Evolutionary conservation across 2,113 vertebrate species (phyloP).

Genomic region (Phainopepla nitens): DNA sequence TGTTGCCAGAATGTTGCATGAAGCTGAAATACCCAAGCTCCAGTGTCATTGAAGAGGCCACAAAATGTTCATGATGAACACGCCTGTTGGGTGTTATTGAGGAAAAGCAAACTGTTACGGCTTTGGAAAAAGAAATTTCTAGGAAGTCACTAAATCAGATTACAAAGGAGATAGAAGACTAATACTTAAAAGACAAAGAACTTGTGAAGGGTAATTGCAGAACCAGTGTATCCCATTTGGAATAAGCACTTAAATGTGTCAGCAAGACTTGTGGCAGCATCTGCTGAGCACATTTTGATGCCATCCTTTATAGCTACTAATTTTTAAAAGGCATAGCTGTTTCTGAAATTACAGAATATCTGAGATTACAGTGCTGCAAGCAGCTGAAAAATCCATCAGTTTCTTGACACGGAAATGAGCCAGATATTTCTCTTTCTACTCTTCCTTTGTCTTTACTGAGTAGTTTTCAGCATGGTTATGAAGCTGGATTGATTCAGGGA

Average conservation of each 20-base stretch:
- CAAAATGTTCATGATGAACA: not conserved
- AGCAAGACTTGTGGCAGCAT: not conserved
- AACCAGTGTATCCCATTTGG: not conserved
- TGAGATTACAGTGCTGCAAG: not conserved
- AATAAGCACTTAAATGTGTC: not conserved
- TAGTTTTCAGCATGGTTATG: not conserved
- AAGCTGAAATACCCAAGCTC: not conserved
- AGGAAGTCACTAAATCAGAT: not conserved
- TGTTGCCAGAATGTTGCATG: not conserved
- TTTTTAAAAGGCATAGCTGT: not conserved
- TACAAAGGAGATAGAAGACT: not conserved
- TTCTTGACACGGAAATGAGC: not conserved
- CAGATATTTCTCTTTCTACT: not conserved
- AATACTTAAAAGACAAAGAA: not conserved
- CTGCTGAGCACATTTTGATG: constrained; percentile 10
- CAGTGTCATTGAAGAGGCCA: not conserved
- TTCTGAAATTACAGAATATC: not conserved
- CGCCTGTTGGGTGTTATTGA: not conserved
- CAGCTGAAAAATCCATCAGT: not conserved
- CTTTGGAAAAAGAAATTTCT: not conserved
- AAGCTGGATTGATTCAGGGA: not conserved
- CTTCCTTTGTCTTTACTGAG: not conserved
- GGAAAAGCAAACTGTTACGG: not conserved
- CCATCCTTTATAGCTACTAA: not conserved
- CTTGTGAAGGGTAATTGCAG: not conserved